Conservation (phyloP, 2,113 vertebrate species). For the Gallinago media region DNA sequence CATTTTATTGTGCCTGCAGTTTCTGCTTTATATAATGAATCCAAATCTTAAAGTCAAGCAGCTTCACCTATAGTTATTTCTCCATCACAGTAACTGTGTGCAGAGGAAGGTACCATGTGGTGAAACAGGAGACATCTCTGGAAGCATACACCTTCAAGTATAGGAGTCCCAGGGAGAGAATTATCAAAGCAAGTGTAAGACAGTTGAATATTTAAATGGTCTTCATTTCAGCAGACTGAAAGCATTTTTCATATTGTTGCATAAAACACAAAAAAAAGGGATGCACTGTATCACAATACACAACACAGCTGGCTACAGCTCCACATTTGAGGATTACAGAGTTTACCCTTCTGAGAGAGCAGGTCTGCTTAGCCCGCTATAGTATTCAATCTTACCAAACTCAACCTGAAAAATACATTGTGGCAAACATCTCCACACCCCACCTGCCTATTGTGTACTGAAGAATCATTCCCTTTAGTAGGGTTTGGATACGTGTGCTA, state of each 20-base stretch:
- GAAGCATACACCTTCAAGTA: background rate
- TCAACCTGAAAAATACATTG: background rate
- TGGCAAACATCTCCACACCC: background rate
- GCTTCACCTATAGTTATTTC: background rate
- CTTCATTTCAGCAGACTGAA: background rate
- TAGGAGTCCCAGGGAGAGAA: background rate
- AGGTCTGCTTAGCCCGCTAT: background rate
- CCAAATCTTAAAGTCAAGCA: background rate
- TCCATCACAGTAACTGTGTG: background rate
- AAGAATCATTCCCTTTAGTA: background rate
- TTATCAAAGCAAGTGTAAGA: background rate
- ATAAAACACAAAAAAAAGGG: background rate
- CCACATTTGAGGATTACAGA: background rate
- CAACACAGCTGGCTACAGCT: background rate
- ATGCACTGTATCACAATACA: background rate
- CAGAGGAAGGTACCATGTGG: background rate
- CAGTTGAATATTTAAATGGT: background rate
- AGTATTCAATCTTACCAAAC: background rate
- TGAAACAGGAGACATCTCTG: background rate
- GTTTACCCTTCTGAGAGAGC: fast-evolving
- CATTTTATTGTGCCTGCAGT: background rate
- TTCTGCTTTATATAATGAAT: background rate
- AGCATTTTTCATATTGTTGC: background rate
- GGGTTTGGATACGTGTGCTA: background rate
- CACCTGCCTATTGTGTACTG: background rate